Conservation (phyloP, 2,113 vertebrate genomes). For the Blennius ocellaris region DNA sequence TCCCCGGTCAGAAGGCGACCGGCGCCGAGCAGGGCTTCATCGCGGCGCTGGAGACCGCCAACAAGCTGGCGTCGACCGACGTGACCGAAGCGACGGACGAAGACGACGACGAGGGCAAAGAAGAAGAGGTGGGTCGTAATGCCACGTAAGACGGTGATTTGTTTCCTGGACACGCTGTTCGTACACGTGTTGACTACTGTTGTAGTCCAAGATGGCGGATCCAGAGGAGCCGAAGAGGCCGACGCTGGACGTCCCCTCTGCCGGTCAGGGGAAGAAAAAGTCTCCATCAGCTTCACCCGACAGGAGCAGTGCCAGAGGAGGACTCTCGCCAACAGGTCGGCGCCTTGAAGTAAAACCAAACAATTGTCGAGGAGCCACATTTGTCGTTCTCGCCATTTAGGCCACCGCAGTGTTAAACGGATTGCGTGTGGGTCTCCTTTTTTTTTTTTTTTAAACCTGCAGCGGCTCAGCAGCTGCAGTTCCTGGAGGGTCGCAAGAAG, state of each 20-base stretch:
- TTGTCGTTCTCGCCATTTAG: no score
- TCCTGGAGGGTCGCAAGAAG: constrained; percentile 90
- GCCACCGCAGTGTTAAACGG: no score
- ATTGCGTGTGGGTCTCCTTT: background rate
- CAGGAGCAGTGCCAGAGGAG: constrained; percentile 39
- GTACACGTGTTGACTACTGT: constrained; percentile 7
- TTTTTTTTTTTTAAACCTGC: background rate
- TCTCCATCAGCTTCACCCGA: constrained; percentile 71
- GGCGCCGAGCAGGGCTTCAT: constrained; percentile 80
- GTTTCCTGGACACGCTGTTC: background rate
- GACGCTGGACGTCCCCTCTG: constrained; percentile 51
- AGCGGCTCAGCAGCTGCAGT: constrained; percentile 89
- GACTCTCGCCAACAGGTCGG: constrained; percentile 70
- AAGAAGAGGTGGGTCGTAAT: constrained; percentile 65
- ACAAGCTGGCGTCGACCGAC: constrained; percentile 83
- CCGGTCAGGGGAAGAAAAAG: constrained; percentile 44
- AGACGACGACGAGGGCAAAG: constrained; percentile 80
- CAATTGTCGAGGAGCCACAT: no score
- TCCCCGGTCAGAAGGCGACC: constrained; percentile 87
- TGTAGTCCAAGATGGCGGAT: constrained; percentile 50
- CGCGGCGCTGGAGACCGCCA: constrained; percentile 87
- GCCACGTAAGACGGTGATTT: no score
- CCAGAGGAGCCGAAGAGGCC: constrained; percentile 67
- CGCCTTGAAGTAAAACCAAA: no score
- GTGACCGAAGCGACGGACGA: constrained; percentile 75